Evolutionary conservation across 2,888 invertebrate species (phyloP), one percentile per base, ranked within the genome.

Genomic region (Amitus sp.): DNA sequence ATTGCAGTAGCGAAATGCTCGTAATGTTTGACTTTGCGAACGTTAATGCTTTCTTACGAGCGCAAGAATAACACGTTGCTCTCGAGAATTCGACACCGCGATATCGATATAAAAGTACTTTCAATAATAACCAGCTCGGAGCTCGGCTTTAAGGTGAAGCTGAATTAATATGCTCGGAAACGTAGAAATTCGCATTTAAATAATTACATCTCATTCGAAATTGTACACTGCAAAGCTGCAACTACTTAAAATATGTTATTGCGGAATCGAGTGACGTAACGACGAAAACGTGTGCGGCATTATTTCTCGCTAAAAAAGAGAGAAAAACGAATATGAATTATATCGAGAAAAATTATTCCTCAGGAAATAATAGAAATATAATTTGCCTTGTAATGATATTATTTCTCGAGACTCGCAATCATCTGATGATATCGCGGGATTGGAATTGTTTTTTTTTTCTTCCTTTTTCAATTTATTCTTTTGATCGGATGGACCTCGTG

Each of bases 91-190:
- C 64, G 60, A 61, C 64, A 61, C 64, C 57, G 54, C 54, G 37
- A 53, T 57, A 64, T 53, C 60, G 59, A 47, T 47, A 47, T 60
- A 64, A 65, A 60, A 50, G 64, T 51, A 57, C 51, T 61, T 65
- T 61, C 64, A 65, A 61, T 65, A 65, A 65, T 65, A 65, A 65
- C 61, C 60, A 61, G 57, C 64, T n/a, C n/a, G 53, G 47, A 34
- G 53, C 54, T 56, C 53, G 54, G 37, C 60, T 51, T 49, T 13
- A 50, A 60, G 57, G 64, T 61, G 55, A 65, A 57, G 65, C 58
- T 61, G 65, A 61, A 65, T 65, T 65, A 60, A 65, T 65, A 61
- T 65, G 54, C 60, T 61, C 53, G 54, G 60, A 61, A 65, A 65
- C 61, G 53, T 65, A 61, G 61, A 65, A 61, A 65, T 60, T 61